phyloP scores from a whole-genome alignment of 2,113 vertebrate species.

The Alouatta palliata region DNA sequence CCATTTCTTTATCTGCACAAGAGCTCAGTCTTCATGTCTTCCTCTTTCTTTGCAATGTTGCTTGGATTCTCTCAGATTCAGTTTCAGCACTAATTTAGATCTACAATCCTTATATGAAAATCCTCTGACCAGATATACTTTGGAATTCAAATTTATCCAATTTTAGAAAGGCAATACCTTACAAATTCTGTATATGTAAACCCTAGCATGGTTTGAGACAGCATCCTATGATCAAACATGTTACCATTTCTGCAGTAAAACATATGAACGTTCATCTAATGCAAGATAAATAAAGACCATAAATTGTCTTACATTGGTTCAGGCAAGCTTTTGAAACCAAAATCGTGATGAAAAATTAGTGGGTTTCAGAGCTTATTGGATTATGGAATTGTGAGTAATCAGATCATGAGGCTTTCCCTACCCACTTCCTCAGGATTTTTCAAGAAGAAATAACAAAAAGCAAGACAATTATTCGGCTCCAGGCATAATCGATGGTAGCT shows the following conservation, averaged over 20 bases:
- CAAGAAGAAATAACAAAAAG: background rate
- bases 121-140: background rate
- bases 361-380: background rate
- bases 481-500: background rate
- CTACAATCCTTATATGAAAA: background rate
- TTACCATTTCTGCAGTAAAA: background rate
- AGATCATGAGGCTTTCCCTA: background rate
- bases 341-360: background rate
- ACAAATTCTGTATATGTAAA: background rate
- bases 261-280: background rate
- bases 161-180: background rate
- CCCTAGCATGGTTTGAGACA: background rate
- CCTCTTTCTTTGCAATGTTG: background rate
- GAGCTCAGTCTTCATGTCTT: background rate
- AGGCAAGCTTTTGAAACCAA: background rate
- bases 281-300: background rate
- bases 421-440: background rate
- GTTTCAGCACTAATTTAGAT: background rate
- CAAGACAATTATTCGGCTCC: background rate
- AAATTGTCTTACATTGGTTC: background rate
- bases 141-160: background rate
- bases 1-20: accelerated
- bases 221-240: background rate
- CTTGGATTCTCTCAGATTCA: background rate
- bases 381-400: background rate